phyloP scores from a whole-genome alignment of 2,888 invertebrate genomes.

The Pyralis farinalis region DNA sequence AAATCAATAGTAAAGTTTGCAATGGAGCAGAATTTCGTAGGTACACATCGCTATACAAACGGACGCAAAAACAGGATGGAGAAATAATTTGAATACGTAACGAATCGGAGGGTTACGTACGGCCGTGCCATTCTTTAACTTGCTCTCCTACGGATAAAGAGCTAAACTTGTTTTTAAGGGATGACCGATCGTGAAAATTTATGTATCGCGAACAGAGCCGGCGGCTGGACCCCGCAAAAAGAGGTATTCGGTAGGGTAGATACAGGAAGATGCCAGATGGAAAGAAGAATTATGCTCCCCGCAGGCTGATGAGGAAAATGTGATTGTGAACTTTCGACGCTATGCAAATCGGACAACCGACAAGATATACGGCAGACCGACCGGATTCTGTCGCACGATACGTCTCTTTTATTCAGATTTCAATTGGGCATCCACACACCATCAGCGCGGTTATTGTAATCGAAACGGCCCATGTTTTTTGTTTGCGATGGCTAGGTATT shows the following conservation, averaged over 20 bases:
- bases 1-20: constrained; percentile 45
- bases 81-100: constrained; percentile 79
- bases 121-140: constrained; percentile 73
- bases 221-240: constrained; percentile 71
- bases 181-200: constrained; percentile 80
- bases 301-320: constrained; percentile 78
- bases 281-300: constrained; percentile 77
- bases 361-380: constrained; percentile 49
- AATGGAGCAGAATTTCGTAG: constrained; percentile 46
- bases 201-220: constrained; percentile 76
- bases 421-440: constrained; percentile 46
- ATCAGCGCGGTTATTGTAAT: constrained; percentile 42
- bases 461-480: constrained; percentile 48
- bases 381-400: constrained; percentile 47
- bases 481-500: constrained; percentile 43
- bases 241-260: constrained; percentile 65
- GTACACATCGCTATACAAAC: constrained; percentile 56
- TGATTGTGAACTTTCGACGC: constrained; percentile 77
- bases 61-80: constrained; percentile 70
- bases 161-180: constrained; percentile 81
- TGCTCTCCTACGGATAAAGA: constrained; percentile 73
- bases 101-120: constrained; percentile 73
- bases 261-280: constrained; percentile 78
- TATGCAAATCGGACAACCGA: constrained; percentile 74
- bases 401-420: constrained; percentile 51